A percentile compares a stretch with the other conserved stretches of the same genome.
Conservation (phyloP, 2,113 vertebrate genomes). For the Heterotis niloticus region DNA sequence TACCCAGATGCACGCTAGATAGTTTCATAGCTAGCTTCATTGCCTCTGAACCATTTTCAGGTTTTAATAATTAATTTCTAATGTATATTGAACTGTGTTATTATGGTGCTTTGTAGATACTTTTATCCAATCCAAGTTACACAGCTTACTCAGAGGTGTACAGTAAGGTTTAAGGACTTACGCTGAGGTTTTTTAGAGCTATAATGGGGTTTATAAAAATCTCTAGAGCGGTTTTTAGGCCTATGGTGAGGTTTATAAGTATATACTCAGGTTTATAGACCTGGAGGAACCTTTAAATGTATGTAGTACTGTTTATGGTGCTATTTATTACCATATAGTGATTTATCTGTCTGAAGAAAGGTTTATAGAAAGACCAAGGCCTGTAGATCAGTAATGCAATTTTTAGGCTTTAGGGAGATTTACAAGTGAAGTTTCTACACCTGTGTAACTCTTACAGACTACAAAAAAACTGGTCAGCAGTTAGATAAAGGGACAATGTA, state of each 20-base stretch:
- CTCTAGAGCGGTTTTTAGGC: background rate
- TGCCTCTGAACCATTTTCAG: constrained; percentile 3
- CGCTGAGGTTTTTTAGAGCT: background rate
- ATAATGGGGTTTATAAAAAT: background rate
- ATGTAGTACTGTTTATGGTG: background rate
- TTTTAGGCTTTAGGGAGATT: background rate
- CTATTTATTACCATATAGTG: no score
- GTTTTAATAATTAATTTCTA: background rate
- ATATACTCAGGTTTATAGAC: background rate
- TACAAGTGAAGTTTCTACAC: background rate
- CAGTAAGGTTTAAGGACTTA: background rate
- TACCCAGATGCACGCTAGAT: no score
- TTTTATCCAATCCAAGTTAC: constrained; percentile 5
- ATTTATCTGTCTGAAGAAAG: background rate
- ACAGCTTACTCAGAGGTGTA: background rate
- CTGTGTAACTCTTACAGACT: background rate
- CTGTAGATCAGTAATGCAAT: background rate
- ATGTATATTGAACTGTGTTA: constrained; percentile 1
- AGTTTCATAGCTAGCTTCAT: background rate
- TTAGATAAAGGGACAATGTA: background rate
- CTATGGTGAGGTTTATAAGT: background rate
- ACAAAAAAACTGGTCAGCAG: background rate
- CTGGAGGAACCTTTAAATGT: background rate
- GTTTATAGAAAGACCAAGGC: background rate
- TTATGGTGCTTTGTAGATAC: background rate